These are phyloP conservation scores for Salarias fasciatus DNA, from an alignment of 2,797 vertebrate genomes.

Conservation along the genomic window DNA sequence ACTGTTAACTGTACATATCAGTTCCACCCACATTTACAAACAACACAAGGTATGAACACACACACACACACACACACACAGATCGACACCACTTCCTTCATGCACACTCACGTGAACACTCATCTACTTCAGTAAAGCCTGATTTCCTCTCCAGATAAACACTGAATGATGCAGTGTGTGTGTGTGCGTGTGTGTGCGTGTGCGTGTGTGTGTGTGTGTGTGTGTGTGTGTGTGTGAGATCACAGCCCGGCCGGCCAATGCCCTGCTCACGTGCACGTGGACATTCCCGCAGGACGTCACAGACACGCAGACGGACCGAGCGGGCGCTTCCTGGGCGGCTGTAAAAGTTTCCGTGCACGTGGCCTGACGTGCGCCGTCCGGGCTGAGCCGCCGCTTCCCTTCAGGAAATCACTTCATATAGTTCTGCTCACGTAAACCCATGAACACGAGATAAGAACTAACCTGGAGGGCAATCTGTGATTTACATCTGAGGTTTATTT, in stretches of 20 bases:
- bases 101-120: too few species aligned
- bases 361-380: slow-evolving; percentile 1
- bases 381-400: slow-evolving; percentile 10
- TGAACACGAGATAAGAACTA: too few species aligned
- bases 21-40: slow-evolving; percentile 20
- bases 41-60: slow-evolving; percentile 10
- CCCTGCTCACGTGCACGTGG: slow-evolving; percentile 52
- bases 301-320: slow-evolving; percentile 20
- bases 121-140: not conserved
- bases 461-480: too few species aligned
- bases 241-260: too few species aligned
- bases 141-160: slow-evolving; percentile 62
- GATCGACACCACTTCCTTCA: not conserved
- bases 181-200: slow-evolving; percentile 26
- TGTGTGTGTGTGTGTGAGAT: not conserved
- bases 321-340: slow-evolving; percentile 16
- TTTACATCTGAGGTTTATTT: too few species aligned
- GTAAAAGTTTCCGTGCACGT: not conserved
- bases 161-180: slow-evolving; percentile 55
- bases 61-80: slow-evolving; percentile 22
- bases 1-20: not conserved
- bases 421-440: too few species aligned
- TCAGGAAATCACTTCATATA: slow-evolving; percentile 8
- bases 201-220: too few species aligned
- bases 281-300: slow-evolving; percentile 34